phyloP scores from a whole-genome alignment of 2,797 vertebrate species.

The Bufotes viridis region DNA sequence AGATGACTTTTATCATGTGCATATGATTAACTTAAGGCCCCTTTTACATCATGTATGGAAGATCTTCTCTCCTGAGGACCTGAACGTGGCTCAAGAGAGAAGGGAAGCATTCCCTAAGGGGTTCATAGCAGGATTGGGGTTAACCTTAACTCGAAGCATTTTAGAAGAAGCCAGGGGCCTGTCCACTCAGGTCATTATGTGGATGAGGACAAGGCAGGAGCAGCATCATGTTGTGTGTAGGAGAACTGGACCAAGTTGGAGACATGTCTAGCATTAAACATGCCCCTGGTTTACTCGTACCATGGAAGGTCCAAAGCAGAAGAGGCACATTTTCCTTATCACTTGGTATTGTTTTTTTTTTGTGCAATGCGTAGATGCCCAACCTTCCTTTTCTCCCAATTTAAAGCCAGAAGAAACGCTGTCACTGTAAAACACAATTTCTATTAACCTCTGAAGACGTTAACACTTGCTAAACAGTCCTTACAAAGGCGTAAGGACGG shows the following conservation, averaged over 20 bases:
- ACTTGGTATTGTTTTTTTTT: neutral
- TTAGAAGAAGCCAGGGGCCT: neutral
- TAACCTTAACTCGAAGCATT: neutral
- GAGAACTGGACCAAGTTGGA: neutral
- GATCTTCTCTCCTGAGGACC: neutral
- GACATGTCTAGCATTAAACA: neutral
- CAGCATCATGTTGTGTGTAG: neutral
- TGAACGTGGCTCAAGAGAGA: neutral
- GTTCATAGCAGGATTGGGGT: neutral
- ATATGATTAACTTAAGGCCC: no score
- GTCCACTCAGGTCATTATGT: neutral
- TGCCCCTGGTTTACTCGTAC: no score
- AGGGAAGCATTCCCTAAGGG: no score
- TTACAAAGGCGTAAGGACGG: neutral
- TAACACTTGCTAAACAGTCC: neutral
- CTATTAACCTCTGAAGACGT: neutral
- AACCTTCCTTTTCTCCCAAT: neutral
- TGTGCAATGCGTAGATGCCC: neutral
- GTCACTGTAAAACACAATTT: neutral
- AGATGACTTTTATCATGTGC: no score
- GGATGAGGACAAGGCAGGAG: neutral
- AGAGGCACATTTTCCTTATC: neutral
- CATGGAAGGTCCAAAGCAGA: neutral
- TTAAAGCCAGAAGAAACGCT: neutral
- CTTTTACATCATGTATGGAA: no score